Evolutionary conservation across 2,113 vertebrate species (phyloP), one percentile per base, ranked within the genome.

Genomic region (Hassar affinis): DNA sequence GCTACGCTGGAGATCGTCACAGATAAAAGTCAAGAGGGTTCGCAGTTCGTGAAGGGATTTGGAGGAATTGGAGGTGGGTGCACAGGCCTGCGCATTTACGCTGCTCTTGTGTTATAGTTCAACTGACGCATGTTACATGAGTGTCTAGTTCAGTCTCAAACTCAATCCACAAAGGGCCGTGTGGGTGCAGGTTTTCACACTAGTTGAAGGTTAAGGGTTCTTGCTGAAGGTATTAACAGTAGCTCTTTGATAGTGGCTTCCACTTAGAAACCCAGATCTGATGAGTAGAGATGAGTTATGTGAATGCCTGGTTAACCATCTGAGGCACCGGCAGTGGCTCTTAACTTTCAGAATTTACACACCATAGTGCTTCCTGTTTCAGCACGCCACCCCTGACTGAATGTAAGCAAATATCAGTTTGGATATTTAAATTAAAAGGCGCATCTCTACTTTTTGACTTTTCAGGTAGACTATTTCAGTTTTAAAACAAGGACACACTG

Each of bases 31-130:
- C 98, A 99, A 93, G 98, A 99, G 94, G 98, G 98, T 89, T 99
- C 98, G 56, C 98, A 99, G 91, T 99, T 99, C 89, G 98, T 99
- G 91, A 99, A 99, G 95, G 98, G 98, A 93, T 99, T 99, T 93
- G 98, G 98, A 94, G 98, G 98, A 93, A 99, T 99, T 84, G 98
- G 98, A 91, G 98, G 98, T 99, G 90, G 96, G 93, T 22, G n/a
- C 57, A 11, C 14, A 3, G 8, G 27, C 38, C 49, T 75, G 18
- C 42, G 25, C 17, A 0, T 76, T 56, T 10, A 17, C 5, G n/a
- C 6, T 74, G n/a, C 30, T 74, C 6, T 51, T 51, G 10, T 12
- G 10, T 47, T 47, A 6, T 1, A 47, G 10, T 71, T 71, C 9
- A 42, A 25, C n/a, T 14, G 5, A 42, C 8, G 5, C 1, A 5